Evolutionary conservation across 2,113 vertebrate species (phyloP), one percentile per base, ranked within the genome.

Genomic region (Nerophis lumbriciformis): DNA sequence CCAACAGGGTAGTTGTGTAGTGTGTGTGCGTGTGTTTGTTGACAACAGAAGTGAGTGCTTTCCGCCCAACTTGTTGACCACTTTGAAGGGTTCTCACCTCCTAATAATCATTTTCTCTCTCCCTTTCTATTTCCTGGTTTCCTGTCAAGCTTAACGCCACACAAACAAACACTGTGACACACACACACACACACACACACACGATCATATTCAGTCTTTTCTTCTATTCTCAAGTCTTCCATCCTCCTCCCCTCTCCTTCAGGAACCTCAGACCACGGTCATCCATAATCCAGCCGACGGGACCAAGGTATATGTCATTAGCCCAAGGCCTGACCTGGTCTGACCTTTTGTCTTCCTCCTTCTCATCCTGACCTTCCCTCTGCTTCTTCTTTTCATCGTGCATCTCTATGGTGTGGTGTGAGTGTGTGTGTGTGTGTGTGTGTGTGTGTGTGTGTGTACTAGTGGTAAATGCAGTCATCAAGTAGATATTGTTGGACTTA

Each of bases 191-290:
- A 5, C 11, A 12, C 11, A 4, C 42, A 45, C 42, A 45, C 11
- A 12, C 42, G 10, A 11, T 45, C 10, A 45, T 11, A 45, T 70
- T 64, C 56, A 39, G 35, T 58, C 48, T 12, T 45, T 42, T 67
- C 57, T 42, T 54, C 7, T 19, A 14, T 49, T 9, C 60, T 67
- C 56, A 28, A 67, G 67, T 69, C 45, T 51, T 70, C 62, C 63
- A 71, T 60, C 59, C 59, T 55, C 54, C 61, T 51, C 65, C 48
- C 59, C 68, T 54, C 75, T 63, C 63, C 71, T 85, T 67, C 80
- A 90, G 89, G 88, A 89, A 73, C 86, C 88, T 78, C 89, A 90
- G 85, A 88, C 87, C 78, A 89, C 89, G 60, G 88, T 90, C 83
- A 90, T 90, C 86, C 89, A 90, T 87, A 90, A 90, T 78, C 88